A percentile compares a stretch with the other conserved stretches of the same genome.
These are phyloP conservation scores for Cheirogaleus major DNA, from an alignment of 2,797 vertebrate species.

Conservation along the genomic window DNA sequence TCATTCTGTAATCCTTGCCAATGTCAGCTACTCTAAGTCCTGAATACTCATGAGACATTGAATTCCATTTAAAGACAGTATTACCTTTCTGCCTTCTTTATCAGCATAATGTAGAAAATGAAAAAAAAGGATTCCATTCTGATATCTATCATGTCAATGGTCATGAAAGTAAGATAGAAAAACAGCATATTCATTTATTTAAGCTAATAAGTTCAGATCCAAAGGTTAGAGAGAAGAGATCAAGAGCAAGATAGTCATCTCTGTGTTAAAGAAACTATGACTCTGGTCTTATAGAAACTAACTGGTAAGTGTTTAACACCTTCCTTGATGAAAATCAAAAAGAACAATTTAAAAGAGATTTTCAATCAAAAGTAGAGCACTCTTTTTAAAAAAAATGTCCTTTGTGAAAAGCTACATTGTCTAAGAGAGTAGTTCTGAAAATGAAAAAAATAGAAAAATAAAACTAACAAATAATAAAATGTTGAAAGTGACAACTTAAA, in stretches of 20 bases:
- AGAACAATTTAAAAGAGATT: background rate
- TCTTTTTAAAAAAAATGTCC: background rate
- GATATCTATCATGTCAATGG: slow-evolving; percentile 7
- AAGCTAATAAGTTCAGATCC: background rate
- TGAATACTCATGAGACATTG: slow-evolving; percentile 46
- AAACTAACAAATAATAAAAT: background rate
- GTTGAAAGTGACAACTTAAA: background rate
- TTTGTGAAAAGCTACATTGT: background rate
- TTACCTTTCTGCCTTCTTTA: slow-evolving; percentile 28
- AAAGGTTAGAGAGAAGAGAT: slow-evolving; percentile 21
- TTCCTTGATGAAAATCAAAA: background rate
- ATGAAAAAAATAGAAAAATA: background rate
- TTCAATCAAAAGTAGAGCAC: background rate
- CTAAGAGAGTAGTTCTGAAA: background rate
- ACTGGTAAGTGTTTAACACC: background rate
- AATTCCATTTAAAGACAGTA: slow-evolving; percentile 32
- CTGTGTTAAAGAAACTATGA: background rate
- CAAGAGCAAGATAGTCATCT: background rate
- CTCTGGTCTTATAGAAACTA: background rate
- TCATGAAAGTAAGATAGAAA: slow-evolving; percentile 41
- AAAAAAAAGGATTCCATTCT: slow-evolving; percentile 22
- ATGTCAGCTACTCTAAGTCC: background rate
- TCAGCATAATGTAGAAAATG: slow-evolving; percentile 53
- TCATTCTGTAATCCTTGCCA: slow-evolving; percentile 42
- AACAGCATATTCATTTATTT: slow-evolving; percentile 59